phyloP scores from a whole-genome alignment of 2,797 vertebrate species.

The Mionectes olivaceus region DNA sequence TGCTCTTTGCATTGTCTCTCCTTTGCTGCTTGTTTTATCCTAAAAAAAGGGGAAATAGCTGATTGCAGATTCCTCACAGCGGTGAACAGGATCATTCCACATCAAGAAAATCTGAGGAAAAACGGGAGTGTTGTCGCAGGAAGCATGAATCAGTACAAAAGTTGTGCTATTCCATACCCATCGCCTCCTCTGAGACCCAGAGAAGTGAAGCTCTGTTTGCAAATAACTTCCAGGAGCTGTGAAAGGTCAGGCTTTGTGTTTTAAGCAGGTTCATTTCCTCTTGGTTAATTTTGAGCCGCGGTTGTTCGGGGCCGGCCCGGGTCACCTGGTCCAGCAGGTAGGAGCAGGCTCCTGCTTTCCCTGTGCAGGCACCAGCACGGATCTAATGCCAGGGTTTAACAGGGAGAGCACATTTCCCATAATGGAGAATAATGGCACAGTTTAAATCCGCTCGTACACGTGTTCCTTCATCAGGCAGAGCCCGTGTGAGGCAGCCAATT shows the following conservation, averaged over 20 bases:
- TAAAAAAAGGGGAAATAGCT: background rate
- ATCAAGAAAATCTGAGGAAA: background rate
- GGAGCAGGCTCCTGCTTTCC: background rate
- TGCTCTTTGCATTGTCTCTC: background rate
- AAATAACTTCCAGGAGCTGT: background rate
- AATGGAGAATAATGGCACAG: background rate
- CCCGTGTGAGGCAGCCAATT: background rate
- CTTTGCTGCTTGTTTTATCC: background rate
- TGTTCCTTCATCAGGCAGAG: background rate
- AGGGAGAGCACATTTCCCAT: background rate
- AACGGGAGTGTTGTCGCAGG: fast-evolving
- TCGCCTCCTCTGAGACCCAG: background rate
- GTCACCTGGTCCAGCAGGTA: background rate
- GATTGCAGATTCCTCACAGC: background rate
- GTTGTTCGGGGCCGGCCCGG: background rate
- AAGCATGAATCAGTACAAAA: background rate
- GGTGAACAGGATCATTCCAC: background rate
- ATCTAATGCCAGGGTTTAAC: background rate
- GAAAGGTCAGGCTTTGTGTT: background rate
- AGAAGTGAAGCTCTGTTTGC: background rate
- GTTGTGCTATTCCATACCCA: background rate
- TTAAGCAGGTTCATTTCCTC: background rate
- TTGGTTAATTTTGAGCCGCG: background rate
- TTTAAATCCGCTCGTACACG: background rate
- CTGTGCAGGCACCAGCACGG: background rate